Evolutionary conservation across 2,797 vertebrate genomes (phyloP).

Genomic region (Rhabdomys pumilio): DNA sequence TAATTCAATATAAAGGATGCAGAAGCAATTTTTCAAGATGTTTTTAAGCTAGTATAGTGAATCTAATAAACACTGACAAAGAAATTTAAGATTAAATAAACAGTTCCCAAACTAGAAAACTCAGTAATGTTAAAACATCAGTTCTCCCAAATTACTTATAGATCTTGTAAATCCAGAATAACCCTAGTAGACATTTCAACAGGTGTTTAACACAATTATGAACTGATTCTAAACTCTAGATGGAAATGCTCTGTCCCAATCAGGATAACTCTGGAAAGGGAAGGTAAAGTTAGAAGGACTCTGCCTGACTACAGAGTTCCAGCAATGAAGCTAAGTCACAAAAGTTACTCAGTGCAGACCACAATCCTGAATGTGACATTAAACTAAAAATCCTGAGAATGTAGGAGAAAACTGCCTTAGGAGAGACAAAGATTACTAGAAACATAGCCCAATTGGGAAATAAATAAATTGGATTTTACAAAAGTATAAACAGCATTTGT

Average conservation of each 20-base stretch:
- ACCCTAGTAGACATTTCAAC: background rate
- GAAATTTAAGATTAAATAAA: constrained; percentile 52
- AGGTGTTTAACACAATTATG: background rate
- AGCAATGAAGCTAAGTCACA: background rate
- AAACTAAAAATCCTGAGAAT: background rate
- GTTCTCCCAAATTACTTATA: constrained; percentile 25
- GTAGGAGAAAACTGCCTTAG: constrained; percentile 4
- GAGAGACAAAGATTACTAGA: background rate
- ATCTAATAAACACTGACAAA: background rate
- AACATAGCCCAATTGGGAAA: background rate
- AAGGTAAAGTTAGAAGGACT: background rate
- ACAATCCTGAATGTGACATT: background rate
- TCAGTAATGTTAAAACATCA: constrained; percentile 4
- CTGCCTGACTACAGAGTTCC: background rate
- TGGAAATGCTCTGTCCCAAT: background rate
- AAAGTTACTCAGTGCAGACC: constrained; percentile 21
- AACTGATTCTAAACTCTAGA: constrained; percentile 34
- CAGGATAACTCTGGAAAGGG: constrained; percentile 15
- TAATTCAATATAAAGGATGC: constrained; percentile 7
- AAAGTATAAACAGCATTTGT: constrained; percentile 36
- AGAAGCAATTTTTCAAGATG: constrained; percentile 20
- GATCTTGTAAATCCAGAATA: constrained; percentile 24
- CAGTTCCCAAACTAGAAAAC: background rate
- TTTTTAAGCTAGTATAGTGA: background rate
- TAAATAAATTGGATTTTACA: background rate